Percentiles rank a stretch among this genome's conserved stretches.
Conservation (phyloP, 2,888 invertebrate species). For the Gibbula magus region DNA sequence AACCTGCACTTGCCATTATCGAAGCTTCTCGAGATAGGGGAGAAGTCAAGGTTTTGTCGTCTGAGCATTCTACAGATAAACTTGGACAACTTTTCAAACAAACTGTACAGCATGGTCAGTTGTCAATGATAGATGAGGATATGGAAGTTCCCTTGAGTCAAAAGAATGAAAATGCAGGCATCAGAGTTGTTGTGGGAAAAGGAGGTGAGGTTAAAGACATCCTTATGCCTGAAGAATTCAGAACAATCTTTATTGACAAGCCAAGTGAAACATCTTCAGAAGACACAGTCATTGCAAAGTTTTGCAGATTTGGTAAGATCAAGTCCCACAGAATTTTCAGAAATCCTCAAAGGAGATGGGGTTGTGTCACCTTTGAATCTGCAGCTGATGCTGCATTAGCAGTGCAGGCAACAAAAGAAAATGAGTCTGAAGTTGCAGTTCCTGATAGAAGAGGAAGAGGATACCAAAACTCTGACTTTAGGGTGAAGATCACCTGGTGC, state of each 20-base stretch:
- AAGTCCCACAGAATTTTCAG: slow-evolving; percentile 38
- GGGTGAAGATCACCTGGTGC: slow-evolving; percentile 53
- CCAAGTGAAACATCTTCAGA: slow-evolving; percentile 29
- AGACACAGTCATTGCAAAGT: slow-evolving; percentile 34
- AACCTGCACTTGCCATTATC: slow-evolving; percentile 44
- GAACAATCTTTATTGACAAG: slow-evolving; percentile 45
- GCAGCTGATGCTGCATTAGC: slow-evolving; percentile 34
- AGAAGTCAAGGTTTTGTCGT: slow-evolving; percentile 48
- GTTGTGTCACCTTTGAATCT: slow-evolving; percentile 50
- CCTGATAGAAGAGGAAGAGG: slow-evolving; percentile 28
- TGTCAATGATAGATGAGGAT: slow-evolving; percentile 15
- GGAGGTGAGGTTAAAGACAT: slow-evolving; percentile 52
- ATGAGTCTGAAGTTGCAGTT: slow-evolving; percentile 41
- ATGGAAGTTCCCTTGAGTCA: slow-evolving; percentile 28
- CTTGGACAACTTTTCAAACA: background rate
- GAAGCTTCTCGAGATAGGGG: slow-evolving; percentile 53
- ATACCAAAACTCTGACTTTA: slow-evolving; percentile 36
- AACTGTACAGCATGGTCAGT: background rate
- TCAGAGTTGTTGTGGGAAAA: slow-evolving; percentile 49
- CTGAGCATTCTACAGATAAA: background rate
- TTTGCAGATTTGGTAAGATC: slow-evolving; percentile 48
- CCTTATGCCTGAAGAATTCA: slow-evolving; percentile 57
- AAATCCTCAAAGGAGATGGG: slow-evolving; percentile 46
- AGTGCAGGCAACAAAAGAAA: slow-evolving; percentile 34
- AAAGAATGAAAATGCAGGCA: slow-evolving; percentile 29